Evolutionary conservation across 23 tunicate species (phyloP).

Genomic region (Diplosoma virens): DNA sequence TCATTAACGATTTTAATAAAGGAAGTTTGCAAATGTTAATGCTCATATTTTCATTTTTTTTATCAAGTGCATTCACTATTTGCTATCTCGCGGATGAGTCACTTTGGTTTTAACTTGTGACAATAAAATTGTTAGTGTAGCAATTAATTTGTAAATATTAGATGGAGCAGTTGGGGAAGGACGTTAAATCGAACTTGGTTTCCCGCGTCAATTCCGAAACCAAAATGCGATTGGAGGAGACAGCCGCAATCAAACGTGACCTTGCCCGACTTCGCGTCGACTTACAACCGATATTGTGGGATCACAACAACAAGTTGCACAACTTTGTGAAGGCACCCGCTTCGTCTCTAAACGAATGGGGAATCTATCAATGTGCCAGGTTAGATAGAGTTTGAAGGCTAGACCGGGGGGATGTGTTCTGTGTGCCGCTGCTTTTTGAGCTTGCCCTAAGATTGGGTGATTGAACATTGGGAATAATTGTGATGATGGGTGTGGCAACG

Average conservation of each 20-base stretch:
- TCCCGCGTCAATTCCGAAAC: conserved; percentile 76
- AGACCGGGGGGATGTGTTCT: background rate
- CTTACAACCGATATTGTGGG: conserved; percentile 78
- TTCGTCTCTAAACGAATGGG: conserved; percentile 78
- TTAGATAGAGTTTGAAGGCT: too few relatives aligned
- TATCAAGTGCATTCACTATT: too few relatives aligned
- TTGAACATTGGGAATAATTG: too few relatives aligned
- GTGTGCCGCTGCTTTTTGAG: background rate
- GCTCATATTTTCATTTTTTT: too few relatives aligned
- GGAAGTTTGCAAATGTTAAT: too few relatives aligned
- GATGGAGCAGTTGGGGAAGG: conserved; percentile 42
- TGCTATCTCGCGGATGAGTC: too few relatives aligned
- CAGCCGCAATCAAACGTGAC: conserved; percentile 69
- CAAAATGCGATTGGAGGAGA: conserved; percentile 87
- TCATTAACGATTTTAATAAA: too few relatives aligned
- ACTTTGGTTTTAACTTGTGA: too few relatives aligned
- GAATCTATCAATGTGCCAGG: conserved; percentile 90
- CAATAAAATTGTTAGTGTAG: too few relatives aligned
- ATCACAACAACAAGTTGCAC: conserved; percentile 23
- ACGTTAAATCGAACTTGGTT: conserved; percentile 43
- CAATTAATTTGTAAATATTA: background rate
- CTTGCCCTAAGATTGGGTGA: too few relatives aligned
- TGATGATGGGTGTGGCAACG: too few relatives aligned
- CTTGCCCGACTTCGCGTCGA: conserved; percentile 60
- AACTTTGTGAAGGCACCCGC: conserved; percentile 54